phyloP scores from a whole-genome alignment of 2,113 vertebrate genomes.

The Prietella phreatophila region DNA sequence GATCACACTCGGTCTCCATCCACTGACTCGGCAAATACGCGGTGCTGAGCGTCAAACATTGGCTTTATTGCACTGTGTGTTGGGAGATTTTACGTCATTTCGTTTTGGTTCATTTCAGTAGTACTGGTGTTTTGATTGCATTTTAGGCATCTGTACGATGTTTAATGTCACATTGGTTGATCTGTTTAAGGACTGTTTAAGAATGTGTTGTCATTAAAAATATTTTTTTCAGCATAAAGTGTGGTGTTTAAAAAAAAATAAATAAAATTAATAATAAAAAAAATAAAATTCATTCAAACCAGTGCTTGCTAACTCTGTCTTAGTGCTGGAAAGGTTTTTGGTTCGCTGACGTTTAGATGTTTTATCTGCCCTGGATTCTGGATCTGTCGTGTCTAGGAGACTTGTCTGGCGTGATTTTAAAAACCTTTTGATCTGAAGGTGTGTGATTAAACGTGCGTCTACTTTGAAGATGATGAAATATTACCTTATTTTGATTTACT shows the following conservation, averaged over 20 bases:
- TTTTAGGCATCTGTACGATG: slow-evolving; percentile 65
- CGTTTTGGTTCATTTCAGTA: slow-evolving; percentile 59
- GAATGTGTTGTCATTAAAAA: slow-evolving; percentile 77
- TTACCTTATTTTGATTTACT: too few relatives aligned
- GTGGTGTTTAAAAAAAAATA: not conserved
- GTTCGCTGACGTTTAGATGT: not conserved
- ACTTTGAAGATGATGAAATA: too few relatives aligned
- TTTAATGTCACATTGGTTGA: slow-evolving; percentile 56
- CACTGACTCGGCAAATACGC: slow-evolving; percentile 66
- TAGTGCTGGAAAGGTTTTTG: not conserved
- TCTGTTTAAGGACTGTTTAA: slow-evolving; percentile 57
- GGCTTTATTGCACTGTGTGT: slow-evolving; percentile 61
- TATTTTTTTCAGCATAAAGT: slow-evolving; percentile 67
- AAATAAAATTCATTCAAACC: not conserved
- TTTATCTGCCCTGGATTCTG: not conserved
- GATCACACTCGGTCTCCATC: slow-evolving; percentile 57
- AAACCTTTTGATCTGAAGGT: too few relatives aligned
- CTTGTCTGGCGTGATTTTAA: too few relatives aligned
- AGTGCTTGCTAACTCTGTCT: not conserved
- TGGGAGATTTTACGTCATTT: not conserved
- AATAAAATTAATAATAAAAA: too few relatives aligned
- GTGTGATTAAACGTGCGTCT: too few relatives aligned
- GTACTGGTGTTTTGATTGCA: slow-evolving; percentile 48
- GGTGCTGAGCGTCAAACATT: slow-evolving; percentile 72
- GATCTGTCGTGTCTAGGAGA: not conserved